These are phyloP conservation scores for Meghimatium bilineatum DNA, from an alignment of 2,888 invertebrate genomes.

Conservation along the genomic window DNA sequence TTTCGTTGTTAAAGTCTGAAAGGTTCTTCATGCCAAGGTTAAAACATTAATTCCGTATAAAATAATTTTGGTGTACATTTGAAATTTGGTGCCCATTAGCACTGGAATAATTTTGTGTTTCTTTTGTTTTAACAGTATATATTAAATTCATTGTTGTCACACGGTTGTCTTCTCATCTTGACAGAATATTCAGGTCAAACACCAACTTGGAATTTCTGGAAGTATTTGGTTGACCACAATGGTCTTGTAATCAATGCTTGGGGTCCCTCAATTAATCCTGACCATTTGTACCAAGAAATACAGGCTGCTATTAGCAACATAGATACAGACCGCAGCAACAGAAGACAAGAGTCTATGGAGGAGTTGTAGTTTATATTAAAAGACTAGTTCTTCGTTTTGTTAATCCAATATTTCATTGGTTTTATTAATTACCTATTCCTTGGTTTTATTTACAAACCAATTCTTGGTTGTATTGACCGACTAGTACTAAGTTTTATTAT, in stretches of 20 bases:
- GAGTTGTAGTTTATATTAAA: conserved; percentile 20
- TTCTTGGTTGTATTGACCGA: too few species aligned
- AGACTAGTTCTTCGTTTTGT: not conserved
- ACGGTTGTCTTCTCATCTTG: not conserved
- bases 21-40: too few species aligned
- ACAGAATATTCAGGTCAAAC: conserved; percentile 66
- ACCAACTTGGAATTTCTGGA: conserved; percentile 80
- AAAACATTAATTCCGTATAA: too few species aligned
- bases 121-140: too few species aligned
- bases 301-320: conserved; percentile 46
- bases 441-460: too few species aligned
- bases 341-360: not conserved
- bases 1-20: too few species aligned
- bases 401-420: not conserved
- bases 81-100: too few species aligned
- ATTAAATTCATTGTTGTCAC: not conserved
- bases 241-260: conserved; percentile 78
- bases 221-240: conserved; percentile 78
- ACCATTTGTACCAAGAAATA: conserved; percentile 55
- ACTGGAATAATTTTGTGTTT: too few species aligned
- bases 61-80: too few species aligned
- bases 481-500: too few species aligned
- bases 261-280: conserved; percentile 75
- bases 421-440: not conserved
- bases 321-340: conserved; percentile 27